phyloP scores from a whole-genome alignment of 2,888 invertebrate genomes.

The Petrophora chlorosata region DNA sequence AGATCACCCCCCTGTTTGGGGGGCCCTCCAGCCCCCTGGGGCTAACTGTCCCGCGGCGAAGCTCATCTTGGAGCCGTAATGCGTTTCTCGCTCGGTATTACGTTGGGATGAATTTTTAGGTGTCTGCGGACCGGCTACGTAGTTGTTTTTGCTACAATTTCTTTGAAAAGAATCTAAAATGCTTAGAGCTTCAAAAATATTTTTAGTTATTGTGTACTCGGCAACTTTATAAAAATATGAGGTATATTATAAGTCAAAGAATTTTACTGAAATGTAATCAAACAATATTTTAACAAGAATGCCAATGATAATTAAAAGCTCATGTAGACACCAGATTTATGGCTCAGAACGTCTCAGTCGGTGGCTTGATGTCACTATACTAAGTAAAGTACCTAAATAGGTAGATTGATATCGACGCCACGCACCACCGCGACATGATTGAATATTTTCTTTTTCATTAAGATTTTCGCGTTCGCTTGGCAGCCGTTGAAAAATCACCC shows the following conservation, averaged over 20 bases:
- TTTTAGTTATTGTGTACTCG: no score
- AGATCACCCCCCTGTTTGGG: conserved; percentile 71
- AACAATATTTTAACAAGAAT: no score
- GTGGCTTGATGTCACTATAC: neutral
- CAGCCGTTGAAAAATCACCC: conserved; percentile 75
- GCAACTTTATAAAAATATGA: no score
- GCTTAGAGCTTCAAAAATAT: no score
- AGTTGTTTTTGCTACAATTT: conserved; percentile 31
- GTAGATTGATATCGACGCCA: conserved; percentile 45
- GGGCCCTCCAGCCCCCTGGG: conserved; percentile 71
- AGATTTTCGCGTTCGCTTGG: conserved; percentile 70
- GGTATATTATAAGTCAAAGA: no score
- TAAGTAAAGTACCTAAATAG: conserved; percentile 16
- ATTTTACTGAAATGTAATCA: no score
- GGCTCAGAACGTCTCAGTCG: neutral
- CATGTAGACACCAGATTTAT: neutral
- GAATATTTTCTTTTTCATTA: conserved; percentile 78
- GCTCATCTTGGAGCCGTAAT: conserved; percentile 82
- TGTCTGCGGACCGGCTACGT: conserved; percentile 40
- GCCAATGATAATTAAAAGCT: conserved; percentile 2
- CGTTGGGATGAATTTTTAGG: conserved; percentile 77
- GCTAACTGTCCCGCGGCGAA: conserved; percentile 81
- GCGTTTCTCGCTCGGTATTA: conserved; percentile 75
- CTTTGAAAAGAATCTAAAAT: conserved; percentile 28
- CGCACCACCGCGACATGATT: conserved; percentile 52